A percentile compares a stretch with the other conserved stretches of the same genome.
These are phyloP conservation scores for Drosophila neocordata DNA, from an alignment of 1,140 invertebrate species.

Conservation along the genomic window DNA sequence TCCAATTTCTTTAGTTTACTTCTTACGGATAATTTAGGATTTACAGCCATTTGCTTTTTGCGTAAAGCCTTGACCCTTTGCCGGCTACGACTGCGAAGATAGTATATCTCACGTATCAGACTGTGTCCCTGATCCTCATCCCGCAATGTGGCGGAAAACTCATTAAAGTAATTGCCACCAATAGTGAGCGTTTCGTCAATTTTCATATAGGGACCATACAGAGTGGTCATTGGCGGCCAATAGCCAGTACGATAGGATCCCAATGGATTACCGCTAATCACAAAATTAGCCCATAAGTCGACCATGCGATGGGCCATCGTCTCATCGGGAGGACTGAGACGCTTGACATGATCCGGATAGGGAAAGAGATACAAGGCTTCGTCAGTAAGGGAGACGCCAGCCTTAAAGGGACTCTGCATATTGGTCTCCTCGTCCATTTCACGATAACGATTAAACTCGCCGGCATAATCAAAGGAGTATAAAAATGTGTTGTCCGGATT, in stretches of 20 bases:
- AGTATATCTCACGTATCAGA: slow-evolving; percentile 72
- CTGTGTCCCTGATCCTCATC: slow-evolving; percentile 74
- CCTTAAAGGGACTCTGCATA: slow-evolving; percentile 80
- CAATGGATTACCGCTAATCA: slow-evolving; percentile 72
- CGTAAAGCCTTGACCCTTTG: slow-evolving; percentile 38
- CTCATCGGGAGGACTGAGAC: slow-evolving; percentile 69
- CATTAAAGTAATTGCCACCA: slow-evolving; percentile 72
- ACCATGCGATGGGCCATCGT: slow-evolving; percentile 77
- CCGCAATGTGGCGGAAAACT: slow-evolving; percentile 69
- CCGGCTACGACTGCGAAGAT: slow-evolving; percentile 54
- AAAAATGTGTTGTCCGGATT: slow-evolving; percentile 76
- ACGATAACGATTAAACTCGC: slow-evolving; percentile 78
- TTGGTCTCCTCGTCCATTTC: slow-evolving; percentile 80
- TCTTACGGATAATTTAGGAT: not conserved
- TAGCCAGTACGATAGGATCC: slow-evolving; percentile 64
- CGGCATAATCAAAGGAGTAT: slow-evolving; percentile 78
- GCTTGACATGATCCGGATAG: slow-evolving; percentile 71
- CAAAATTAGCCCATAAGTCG: slow-evolving; percentile 81
- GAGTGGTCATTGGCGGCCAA: slow-evolving; percentile 80
- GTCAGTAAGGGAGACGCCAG: slow-evolving; percentile 76
- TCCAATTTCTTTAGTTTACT: slow-evolving; percentile 34
- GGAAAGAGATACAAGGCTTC: slow-evolving; percentile 79
- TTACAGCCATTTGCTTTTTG: slow-evolving; percentile 34
- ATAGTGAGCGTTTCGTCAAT: slow-evolving; percentile 76
- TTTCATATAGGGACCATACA: slow-evolving; percentile 79